Conservation (phyloP, 1,140 invertebrate genomes). For the Ceratina australensis region DNA sequence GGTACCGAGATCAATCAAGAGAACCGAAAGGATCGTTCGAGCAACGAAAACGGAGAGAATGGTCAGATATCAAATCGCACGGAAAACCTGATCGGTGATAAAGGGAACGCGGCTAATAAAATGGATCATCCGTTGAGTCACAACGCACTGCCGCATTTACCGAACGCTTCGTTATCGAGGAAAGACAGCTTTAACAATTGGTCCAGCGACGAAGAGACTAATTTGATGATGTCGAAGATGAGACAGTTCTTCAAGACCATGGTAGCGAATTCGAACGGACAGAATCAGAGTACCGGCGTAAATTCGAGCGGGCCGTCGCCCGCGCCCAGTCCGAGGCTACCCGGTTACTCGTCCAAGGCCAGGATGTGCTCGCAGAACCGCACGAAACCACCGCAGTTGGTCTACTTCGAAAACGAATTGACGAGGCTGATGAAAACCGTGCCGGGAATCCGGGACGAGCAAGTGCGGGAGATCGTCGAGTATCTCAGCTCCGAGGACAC, state of each 20-base stretch:
- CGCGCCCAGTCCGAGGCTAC: constrained; percentile 80
- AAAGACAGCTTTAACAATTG: constrained; percentile 96
- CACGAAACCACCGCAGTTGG: constrained; percentile 89
- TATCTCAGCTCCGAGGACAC: constrained; percentile 94
- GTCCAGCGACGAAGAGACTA: constrained; percentile 96
- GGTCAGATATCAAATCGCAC: constrained; percentile 19
- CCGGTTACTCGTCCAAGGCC: constrained; percentile 76
- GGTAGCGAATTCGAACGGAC: constrained; percentile 84
- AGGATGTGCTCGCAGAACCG: constrained; percentile 78
- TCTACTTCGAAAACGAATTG: constrained; percentile 93
- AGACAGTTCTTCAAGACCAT: constrained; percentile 94
- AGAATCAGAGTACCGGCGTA: constrained; percentile 65
- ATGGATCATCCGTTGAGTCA: constrained; percentile 56
- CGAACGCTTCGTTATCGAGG: constrained; percentile 82
- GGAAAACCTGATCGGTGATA: not conserved
- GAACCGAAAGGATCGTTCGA: constrained; percentile 49
- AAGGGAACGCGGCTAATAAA: constrained; percentile 46
- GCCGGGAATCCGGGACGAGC: constrained; percentile 92
- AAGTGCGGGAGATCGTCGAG: constrained; percentile 94
- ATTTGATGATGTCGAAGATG: constrained; percentile 97
- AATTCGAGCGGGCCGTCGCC: constrained; percentile 80
- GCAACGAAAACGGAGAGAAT: constrained; percentile 50
- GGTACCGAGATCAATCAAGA: constrained; percentile 49
- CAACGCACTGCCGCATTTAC: constrained; percentile 58
- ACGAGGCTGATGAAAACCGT: constrained; percentile 95